Percentiles rank a stretch among this genome's conserved stretches.
These are phyloP conservation scores for Rhizomys pruinosus DNA, from an alignment of 2,113 vertebrate genomes.

Conservation along the genomic window DNA sequence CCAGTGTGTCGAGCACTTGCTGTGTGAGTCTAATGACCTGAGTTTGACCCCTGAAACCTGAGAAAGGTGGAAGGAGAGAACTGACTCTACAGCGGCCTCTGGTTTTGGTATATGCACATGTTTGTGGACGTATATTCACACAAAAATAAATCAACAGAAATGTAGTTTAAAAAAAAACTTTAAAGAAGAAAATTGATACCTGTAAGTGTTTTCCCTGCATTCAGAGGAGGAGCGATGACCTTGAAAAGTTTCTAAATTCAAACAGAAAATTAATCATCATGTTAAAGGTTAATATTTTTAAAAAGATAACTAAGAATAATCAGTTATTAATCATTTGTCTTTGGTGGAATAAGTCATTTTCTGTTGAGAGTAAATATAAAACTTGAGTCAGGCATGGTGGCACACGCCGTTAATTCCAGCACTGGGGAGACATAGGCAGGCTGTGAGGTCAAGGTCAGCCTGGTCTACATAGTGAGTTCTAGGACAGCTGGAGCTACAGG, in stretches of 20 bases:
- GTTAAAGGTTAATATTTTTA: neutral
- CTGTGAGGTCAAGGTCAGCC: too few relatives aligned
- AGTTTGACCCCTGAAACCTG: neutral
- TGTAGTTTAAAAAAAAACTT: neutral
- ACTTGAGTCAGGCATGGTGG: too few relatives aligned
- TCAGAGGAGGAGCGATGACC: slow-evolving; percentile 93
- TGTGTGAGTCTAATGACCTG: too few relatives aligned
- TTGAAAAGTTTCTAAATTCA: slow-evolving; percentile 94
- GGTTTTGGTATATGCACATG: too few relatives aligned
- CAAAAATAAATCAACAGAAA: neutral
- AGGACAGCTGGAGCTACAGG: too few relatives aligned
- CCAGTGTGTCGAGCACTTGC: too few relatives aligned
- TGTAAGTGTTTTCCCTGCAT: slow-evolving; percentile 92
- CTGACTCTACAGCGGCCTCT: too few relatives aligned
- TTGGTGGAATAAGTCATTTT: slow-evolving; percentile 25
- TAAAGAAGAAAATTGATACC: slow-evolving; percentile 87
- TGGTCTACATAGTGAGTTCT: too few relatives aligned
- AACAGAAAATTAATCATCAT: slow-evolving; percentile 67
- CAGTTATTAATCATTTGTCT: neutral
- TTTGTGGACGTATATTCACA: too few relatives aligned
- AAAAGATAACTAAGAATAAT: slow-evolving; percentile 43
- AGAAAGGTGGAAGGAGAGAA: neutral
- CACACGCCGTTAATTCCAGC: too few relatives aligned
- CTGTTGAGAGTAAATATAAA: slow-evolving; percentile 40
- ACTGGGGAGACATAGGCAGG: too few relatives aligned